Evolutionary conservation across 2,797 vertebrate genomes (phyloP), one percentile per base, ranked within the genome.

Genomic region (Nannoperca australis): DNA sequence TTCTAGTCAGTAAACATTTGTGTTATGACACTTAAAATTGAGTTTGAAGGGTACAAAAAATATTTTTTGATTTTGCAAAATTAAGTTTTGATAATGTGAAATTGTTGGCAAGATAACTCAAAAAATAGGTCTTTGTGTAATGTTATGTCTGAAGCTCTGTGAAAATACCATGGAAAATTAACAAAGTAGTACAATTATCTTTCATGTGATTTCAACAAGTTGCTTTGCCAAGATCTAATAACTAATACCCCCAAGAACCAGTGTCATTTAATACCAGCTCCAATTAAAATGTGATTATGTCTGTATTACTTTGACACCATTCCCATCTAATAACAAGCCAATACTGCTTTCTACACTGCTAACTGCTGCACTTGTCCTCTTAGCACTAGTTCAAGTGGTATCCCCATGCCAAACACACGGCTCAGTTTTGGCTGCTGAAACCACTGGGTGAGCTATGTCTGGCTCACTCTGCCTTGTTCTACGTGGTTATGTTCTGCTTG

Each of bases 401-500:
- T 58, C 15, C 12, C 44, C 18, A 18, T 38, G 34, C 32, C 20
- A 42, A 67, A 53, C 56, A 65, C 53, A 65, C 40, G 14, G n/a
- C 73, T 58, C n/a, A 51, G 40, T 10, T 40, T 6, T 53, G 51
- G n/a, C 61, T 40, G 20, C 45, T 65, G 11, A 38, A 68, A 58
- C 36, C 70, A 3, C 56, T 51, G 51, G 51, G 60, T 34, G 69
- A 50, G 50, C 68, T 24, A 65, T 77, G 72, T 55, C 73, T 34
- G 55, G 15, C 49, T 56, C 4, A 51, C 66, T 70, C n/a, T n/a
- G 44, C 74, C 69, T 70, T 63, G 49, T 75, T 73, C 49, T 71
- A 32, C 1, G 1, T 30, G 15, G 50, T 55, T 73, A 77, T 81
- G 79, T 83, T 75, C 51, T 79, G 58, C 75, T 70, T 69, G 76